Evolutionary conservation across 2,888 invertebrate species (phyloP).

Genomic region (Odontocolon sp.): DNA sequence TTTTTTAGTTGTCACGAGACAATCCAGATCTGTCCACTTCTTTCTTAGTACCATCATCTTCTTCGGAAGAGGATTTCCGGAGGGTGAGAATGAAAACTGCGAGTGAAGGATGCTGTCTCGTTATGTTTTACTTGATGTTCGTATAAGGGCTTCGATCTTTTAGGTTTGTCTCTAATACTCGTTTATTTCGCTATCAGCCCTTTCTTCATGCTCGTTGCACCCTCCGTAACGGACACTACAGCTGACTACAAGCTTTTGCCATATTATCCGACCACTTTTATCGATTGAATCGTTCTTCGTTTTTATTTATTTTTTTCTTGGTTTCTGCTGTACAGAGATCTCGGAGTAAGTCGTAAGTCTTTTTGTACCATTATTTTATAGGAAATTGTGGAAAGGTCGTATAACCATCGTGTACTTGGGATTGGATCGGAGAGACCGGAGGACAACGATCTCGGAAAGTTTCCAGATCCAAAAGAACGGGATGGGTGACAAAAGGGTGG

Average conservation of each 20-base stretch:
- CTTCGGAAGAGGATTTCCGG: background rate
- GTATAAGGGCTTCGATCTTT: constrained; percentile 7
- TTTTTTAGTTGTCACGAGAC: background rate
- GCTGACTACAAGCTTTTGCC: constrained; percentile 25
- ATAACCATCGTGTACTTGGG: constrained; percentile 51
- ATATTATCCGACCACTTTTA: constrained; percentile 32
- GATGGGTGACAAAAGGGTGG: constrained; percentile 26
- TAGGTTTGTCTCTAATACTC: constrained; percentile 9
- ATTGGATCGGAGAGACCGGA: constrained; percentile 52
- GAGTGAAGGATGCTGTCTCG: constrained; percentile 13
- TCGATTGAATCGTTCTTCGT: constrained; percentile 33
- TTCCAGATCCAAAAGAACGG: constrained; percentile 63
- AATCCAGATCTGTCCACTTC: constrained; percentile 26
- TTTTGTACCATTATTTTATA: constrained; percentile 55
- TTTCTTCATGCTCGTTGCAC: background rate
- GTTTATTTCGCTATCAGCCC: constrained; percentile 30
- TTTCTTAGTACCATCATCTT: constrained; percentile 50
- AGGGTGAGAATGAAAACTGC: constrained; percentile 18
- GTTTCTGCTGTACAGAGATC: constrained; percentile 18
- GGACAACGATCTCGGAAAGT: constrained; percentile 65
- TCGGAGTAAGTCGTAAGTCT: constrained; percentile 37
- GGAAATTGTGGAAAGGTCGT: constrained; percentile 56
- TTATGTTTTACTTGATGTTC: constrained; percentile 30
- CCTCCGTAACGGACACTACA: constrained; percentile 32
- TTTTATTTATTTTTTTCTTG: background rate